A percentile compares a stretch with the other conserved stretches of the same genome.
Evolutionary conservation across 2,113 vertebrate species (phyloP).

Genomic region (Ceyx cyanopectus): DNA sequence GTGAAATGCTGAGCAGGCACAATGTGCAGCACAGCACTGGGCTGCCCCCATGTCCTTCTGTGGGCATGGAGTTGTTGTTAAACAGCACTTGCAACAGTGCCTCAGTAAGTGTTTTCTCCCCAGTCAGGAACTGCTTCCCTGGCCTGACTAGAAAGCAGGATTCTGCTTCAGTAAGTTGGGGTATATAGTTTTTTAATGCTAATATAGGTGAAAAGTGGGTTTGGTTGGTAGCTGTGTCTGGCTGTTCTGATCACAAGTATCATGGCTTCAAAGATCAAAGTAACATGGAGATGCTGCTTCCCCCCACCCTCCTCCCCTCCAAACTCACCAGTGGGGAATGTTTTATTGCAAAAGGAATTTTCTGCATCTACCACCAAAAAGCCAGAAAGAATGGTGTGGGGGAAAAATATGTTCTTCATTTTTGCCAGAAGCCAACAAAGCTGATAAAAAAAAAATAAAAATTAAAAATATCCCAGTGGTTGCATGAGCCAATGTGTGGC

Average conservation of each 20-base stretch:
- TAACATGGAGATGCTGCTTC: background rate
- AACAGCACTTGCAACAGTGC: background rate
- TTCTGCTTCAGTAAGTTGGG: background rate
- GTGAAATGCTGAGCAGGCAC: background rate
- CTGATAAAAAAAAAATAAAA: background rate
- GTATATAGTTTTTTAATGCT: background rate
- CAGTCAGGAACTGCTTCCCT: background rate
- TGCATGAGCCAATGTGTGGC: background rate
- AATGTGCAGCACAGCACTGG: background rate
- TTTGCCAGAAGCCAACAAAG: background rate
- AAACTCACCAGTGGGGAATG: background rate
- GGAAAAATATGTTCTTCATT: background rate
- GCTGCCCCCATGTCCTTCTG: accelerated
- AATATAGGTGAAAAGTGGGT: background rate
- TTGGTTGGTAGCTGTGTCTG: constrained; percentile 39
- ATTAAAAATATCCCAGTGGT: background rate
- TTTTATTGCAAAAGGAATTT: background rate
- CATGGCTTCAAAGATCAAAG: constrained; percentile 50
- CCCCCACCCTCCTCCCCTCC: too few species aligned
- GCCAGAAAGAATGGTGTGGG: background rate
- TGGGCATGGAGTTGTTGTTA: accelerated
- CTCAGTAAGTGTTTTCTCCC: background rate
- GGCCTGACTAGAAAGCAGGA: background rate
- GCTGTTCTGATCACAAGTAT: background rate
- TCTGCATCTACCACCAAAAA: background rate